Evolutionary conservation across 53 echinoderm and acorn worm species (phyloP).

Genomic region (Paelopatides confundens): DNA sequence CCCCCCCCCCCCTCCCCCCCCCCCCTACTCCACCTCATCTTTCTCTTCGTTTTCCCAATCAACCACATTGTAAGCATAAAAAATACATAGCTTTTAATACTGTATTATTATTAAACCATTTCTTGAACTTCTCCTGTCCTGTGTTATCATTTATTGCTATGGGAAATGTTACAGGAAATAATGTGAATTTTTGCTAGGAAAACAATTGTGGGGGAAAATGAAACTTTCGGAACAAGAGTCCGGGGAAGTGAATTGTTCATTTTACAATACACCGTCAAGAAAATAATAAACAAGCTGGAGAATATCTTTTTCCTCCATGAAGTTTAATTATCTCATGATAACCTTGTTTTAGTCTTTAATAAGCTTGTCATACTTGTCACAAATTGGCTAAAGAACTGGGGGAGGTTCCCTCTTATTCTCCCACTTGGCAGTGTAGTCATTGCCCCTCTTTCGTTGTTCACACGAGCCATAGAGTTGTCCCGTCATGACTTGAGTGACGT

Average conservation of each 20-base stretch:
- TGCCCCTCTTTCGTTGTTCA: too few relatives aligned
- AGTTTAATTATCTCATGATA: neutral
- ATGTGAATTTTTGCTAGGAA: neutral
- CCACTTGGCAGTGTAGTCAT: too few relatives aligned
- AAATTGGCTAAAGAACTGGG: too few relatives aligned
- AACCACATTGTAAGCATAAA: neutral
- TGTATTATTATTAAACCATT: too few relatives aligned
- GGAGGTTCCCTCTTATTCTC: too few relatives aligned
- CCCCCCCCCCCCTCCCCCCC: neutral
- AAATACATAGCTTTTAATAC: too few relatives aligned
- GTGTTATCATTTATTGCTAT: too few relatives aligned
- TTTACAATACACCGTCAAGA: neutral
- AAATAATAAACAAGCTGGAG: neutral
- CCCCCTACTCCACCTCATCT: neutral
- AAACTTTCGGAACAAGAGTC: neutral
- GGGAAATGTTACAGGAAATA: neutral
- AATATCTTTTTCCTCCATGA: neutral
- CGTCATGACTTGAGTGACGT: too few relatives aligned
- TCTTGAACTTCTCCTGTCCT: too few relatives aligned
- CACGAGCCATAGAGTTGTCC: too few relatives aligned
- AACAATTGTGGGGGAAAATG: neutral
- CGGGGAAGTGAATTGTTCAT: neutral
- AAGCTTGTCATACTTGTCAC: neutral
- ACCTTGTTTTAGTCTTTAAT: neutral
- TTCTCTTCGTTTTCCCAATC: neutral